Evolutionary conservation across 1,140 invertebrate genomes (phyloP).

Genomic region (Aphaenogaster ashmeadi): DNA sequence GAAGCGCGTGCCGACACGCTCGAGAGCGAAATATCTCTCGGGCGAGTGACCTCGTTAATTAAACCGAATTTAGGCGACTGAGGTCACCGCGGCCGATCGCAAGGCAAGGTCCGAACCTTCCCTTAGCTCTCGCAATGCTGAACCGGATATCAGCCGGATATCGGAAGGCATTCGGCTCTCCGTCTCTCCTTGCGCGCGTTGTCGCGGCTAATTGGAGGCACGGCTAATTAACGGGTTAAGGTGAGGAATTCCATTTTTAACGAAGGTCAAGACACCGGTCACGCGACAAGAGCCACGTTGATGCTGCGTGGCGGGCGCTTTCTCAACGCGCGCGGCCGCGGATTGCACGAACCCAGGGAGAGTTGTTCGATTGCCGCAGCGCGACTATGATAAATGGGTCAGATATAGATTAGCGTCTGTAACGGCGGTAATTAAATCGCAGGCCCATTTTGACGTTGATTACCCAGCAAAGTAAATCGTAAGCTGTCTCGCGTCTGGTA

Average conservation of each 20-base stretch:
- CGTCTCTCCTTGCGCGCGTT: slow-evolving; percentile 64
- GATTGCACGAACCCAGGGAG: slow-evolving; percentile 13
- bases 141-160: slow-evolving; percentile 47
- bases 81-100: slow-evolving; percentile 59
- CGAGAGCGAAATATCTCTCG: slow-evolving; percentile 18
- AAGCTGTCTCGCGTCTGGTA: slow-evolving; percentile 22
- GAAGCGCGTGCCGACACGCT: slow-evolving; percentile 31
- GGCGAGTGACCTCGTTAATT: slow-evolving; percentile 67
- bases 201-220: slow-evolving; percentile 64
- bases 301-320: slow-evolving; percentile 22
- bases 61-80: slow-evolving; percentile 77
- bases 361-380: slow-evolving; percentile 22
- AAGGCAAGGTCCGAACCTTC: slow-evolving; percentile 64
- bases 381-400: slow-evolving; percentile 44
- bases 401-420: slow-evolving; percentile 40
- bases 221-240: slow-evolving; percentile 76
- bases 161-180: slow-evolving; percentile 62
- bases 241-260: slow-evolving; percentile 68
- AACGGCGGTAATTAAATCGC: slow-evolving; percentile 38
- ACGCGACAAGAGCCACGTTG: slow-evolving; percentile 21
- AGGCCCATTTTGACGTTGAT: slow-evolving; percentile 30
- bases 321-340: neutral
- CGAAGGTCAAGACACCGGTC: slow-evolving; percentile 65
- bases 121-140: slow-evolving; percentile 21
- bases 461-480: slow-evolving; percentile 7